phyloP scores from a whole-genome alignment of 2,797 vertebrate species.

The Morus bassanus region DNA sequence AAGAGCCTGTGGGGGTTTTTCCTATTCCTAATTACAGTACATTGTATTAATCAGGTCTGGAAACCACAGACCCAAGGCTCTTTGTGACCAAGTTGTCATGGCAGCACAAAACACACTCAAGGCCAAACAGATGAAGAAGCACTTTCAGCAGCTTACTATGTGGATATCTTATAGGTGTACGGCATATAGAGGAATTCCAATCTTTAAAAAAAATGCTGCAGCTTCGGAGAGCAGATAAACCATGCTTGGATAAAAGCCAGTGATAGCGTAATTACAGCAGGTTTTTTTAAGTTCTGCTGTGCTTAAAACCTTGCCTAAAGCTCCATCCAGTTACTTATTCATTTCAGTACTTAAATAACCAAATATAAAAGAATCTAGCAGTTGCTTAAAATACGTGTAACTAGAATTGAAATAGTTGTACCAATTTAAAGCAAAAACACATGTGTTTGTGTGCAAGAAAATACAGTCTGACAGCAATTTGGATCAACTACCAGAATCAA shows the following conservation, averaged over 20 bases:
- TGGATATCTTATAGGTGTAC: not conserved
- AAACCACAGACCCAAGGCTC: not conserved
- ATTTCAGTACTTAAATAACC: not conserved
- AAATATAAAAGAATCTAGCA: not conserved
- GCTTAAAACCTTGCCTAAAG: not conserved
- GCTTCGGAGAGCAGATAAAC: not conserved
- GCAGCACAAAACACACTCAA: not conserved
- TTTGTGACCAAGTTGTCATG: not conserved
- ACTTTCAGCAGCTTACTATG: not conserved
- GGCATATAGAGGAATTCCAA: not conserved
- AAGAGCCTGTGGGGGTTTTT: not conserved
- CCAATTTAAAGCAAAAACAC: conserved; percentile 62
- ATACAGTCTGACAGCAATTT: conserved; percentile 56
- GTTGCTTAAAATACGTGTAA: conserved; percentile 51
- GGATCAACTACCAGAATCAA: conserved; percentile 61
- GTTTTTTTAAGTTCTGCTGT: not conserved
- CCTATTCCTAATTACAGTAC: conserved; percentile 6
- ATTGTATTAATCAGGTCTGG: conserved; percentile 12
- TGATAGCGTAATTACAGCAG: not conserved
- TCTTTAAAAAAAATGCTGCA: not conserved
- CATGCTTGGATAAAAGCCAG: not conserved
- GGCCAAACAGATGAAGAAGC: not conserved
- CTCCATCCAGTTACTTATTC: not conserved
- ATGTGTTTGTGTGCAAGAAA: conserved; percentile 53
- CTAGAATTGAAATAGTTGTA: conserved; percentile 28